Conservation (phyloP, 2,888 invertebrate species). For the Agapostemon virescens region DNA sequence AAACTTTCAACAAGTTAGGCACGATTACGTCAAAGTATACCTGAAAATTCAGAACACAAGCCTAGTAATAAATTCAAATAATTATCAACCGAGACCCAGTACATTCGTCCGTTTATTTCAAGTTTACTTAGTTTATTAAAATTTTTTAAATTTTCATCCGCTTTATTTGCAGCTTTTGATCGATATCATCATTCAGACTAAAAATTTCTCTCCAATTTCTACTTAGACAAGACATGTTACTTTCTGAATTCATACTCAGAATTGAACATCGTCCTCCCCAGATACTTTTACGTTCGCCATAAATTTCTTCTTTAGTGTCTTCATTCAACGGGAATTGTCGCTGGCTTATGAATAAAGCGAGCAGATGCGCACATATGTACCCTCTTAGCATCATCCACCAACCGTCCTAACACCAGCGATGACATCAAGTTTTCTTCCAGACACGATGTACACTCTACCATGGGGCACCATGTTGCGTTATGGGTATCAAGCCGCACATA, state of each 20-base stretch:
- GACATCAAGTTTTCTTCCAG: slow-evolving; percentile 24
- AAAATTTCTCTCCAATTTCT: background rate
- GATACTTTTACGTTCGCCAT: slow-evolving; percentile 1
- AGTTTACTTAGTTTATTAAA: background rate
- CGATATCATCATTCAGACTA: background rate
- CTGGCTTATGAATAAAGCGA: slow-evolving; percentile 70
- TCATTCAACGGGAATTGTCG: slow-evolving; percentile 33
- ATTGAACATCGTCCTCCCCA: background rate
- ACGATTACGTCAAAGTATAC: background rate
- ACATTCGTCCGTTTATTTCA: too few species aligned
- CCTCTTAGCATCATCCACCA: slow-evolving; percentile 51
- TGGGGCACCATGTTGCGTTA: slow-evolving; percentile 75
- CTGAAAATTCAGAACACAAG: background rate
- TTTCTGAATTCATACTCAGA: background rate
- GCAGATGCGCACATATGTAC: slow-evolving; percentile 52
- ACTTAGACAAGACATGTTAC: background rate
- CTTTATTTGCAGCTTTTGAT: background rate
- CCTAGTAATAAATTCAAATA: background rate
- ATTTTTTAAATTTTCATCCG: background rate
- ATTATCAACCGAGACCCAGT: too few species aligned
- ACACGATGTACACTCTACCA: slow-evolving; percentile 27
- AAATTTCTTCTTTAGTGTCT: slow-evolving; percentile 29
- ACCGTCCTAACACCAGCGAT: slow-evolving; percentile 42
- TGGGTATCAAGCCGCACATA: slow-evolving; percentile 75
- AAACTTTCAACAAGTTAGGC: background rate